Percentiles rank a stretch among this genome's conserved stretches.
These are phyloP conservation scores for Lepeophtheirus nordmannii DNA, from an alignment of 2,888 invertebrate genomes.

Conservation along the genomic window DNA sequence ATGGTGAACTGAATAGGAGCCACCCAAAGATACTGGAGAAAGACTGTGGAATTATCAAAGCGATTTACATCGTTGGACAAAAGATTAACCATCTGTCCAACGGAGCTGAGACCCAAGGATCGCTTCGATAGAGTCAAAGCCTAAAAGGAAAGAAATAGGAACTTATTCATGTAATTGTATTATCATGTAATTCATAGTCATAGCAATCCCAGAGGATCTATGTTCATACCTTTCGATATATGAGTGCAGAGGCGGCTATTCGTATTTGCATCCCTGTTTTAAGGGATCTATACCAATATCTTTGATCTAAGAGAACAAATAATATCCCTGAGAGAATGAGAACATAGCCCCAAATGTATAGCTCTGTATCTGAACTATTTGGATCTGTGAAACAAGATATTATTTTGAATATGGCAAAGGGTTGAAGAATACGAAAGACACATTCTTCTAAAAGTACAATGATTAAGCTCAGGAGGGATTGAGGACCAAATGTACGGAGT, in stretches of 20 bases:
- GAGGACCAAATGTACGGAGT: conserved; percentile 9
- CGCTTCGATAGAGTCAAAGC: conserved; percentile 57
- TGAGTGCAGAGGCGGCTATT: conserved; percentile 60
- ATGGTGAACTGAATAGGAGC: conserved; percentile 67
- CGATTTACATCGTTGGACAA: conserved; percentile 85
- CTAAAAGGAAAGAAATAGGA: conserved; percentile 36
- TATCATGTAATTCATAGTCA: no score
- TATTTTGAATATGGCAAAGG: conserved; percentile 8
- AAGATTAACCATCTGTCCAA: conserved; percentile 85
- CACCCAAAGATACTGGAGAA: conserved; percentile 80
- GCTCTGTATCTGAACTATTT: conserved; percentile 36
- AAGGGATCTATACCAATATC: conserved; percentile 65
- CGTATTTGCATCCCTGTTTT: conserved; percentile 69
- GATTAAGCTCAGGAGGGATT: conserved; percentile 11
- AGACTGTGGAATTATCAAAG: conserved; percentile 60
- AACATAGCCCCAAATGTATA: conserved; percentile 57
- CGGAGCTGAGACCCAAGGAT: conserved; percentile 67
- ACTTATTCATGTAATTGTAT: no score
- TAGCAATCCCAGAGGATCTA: no score
- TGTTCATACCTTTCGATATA: conserved; percentile 59
- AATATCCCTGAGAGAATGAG: conserved; percentile 56
- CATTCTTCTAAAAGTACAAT: conserved; percentile 10
- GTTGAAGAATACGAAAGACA: conserved; percentile 16
- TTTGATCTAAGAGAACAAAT: conserved; percentile 63
- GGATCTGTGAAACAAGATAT: conserved; percentile 8